A percentile compares a stretch with the other conserved stretches of the same genome.
Evolutionary conservation across 2,888 invertebrate species (phyloP).

Genomic region (Rhopalosiphum nymphaeae): DNA sequence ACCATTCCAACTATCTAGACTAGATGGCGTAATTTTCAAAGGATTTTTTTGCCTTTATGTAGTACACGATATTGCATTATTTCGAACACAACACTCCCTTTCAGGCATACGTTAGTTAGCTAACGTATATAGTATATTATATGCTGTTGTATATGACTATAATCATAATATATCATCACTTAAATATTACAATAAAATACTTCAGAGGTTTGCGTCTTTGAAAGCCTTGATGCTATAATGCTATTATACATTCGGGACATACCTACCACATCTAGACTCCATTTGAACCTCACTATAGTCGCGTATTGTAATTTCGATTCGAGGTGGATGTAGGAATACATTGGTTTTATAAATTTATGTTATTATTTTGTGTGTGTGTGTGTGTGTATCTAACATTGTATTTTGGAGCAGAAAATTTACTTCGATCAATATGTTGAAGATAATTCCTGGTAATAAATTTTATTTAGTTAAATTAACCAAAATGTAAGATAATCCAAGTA

Average conservation of each 20-base stretch:
- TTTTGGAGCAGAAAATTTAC: not conserved
- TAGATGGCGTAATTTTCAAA: not conserved
- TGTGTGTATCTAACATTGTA: not conserved
- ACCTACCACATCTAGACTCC: not conserved
- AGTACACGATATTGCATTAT: not conserved
- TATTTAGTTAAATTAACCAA: not conserved
- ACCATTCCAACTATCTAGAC: not conserved
- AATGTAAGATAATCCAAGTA: not conserved
- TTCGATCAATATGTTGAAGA: not conserved
- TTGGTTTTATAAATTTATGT: not conserved
- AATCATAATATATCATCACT: not conserved
- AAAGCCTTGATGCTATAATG: not conserved
- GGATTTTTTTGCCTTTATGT: not conserved
- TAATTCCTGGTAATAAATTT: not conserved
- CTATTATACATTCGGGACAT: not conserved
- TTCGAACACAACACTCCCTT: not conserved
- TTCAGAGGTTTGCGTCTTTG: not conserved
- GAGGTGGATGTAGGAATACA: not conserved
- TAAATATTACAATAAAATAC: not conserved
- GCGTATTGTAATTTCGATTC: not conserved
- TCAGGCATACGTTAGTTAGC: not conserved
- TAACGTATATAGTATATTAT: not conserved
- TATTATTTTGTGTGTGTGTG: not conserved
- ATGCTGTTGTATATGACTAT: not conserved
- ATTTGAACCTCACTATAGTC: not conserved